phyloP scores from a whole-genome alignment of 2,888 invertebrate genomes.

The Melangyna quadrimaculata region DNA sequence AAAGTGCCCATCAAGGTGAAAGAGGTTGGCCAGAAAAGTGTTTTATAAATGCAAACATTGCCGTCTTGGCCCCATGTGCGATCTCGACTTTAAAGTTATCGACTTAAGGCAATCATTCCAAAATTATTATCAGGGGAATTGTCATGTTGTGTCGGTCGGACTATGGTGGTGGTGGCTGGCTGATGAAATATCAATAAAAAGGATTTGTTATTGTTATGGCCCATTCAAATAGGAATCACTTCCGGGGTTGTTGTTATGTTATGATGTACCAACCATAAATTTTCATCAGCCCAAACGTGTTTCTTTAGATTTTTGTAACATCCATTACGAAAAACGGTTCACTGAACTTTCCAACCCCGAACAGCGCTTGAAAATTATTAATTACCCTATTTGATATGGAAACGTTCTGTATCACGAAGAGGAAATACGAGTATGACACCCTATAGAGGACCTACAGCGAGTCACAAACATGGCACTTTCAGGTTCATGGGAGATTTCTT shows the following conservation, averaged over 20 bases:
- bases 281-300: not conserved
- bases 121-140: slow-evolving; percentile 40
- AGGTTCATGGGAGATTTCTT: not conserved
- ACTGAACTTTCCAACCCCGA: not conserved
- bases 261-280: not conserved
- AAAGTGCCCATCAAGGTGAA: slow-evolving; percentile 22
- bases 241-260: slow-evolving; percentile 18
- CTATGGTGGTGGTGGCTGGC: not conserved
- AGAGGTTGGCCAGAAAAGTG: slow-evolving; percentile 48
- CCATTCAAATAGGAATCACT: slow-evolving; percentile 35
- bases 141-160: not conserved
- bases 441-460: not conserved
- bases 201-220: slow-evolving; percentile 53
- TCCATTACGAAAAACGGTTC: not conserved
- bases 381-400: slow-evolving; percentile 22
- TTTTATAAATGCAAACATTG: slow-evolving; percentile 52
- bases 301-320: not conserved
- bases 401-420: slow-evolving; percentile 22
- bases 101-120: slow-evolving; percentile 47
- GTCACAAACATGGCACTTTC: not conserved
- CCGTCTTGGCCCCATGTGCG: slow-evolving; percentile 34
- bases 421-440: not conserved
- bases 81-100: slow-evolving; percentile 28
- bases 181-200: slow-evolving; percentile 18
- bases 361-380: slow-evolving; percentile 41